These are phyloP conservation scores for Lacerta agilis DNA, from an alignment of 2,797 vertebrate genomes.

Conservation along the genomic window DNA sequence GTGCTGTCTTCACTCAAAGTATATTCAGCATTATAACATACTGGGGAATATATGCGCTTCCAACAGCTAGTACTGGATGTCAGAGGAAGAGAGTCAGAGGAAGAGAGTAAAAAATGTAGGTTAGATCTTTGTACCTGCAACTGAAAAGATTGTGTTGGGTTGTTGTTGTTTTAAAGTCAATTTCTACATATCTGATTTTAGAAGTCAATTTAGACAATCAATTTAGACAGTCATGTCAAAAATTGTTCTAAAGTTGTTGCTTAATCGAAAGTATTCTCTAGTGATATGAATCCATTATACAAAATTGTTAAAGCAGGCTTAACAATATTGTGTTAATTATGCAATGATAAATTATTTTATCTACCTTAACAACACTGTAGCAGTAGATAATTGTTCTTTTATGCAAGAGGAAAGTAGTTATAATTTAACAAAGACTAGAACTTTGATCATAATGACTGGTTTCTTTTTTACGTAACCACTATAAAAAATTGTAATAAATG, in stretches of 20 bases:
- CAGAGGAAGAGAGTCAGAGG: too few relatives aligned
- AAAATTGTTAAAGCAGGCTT: conserved; percentile 77
- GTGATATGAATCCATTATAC: conserved; percentile 74
- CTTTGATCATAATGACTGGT: conserved; percentile 62
- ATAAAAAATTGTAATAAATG: conserved; percentile 37
- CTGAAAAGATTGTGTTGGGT: not conserved
- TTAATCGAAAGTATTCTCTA: conserved; percentile 74
- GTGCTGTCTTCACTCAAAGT: not conserved
- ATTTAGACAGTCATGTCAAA: conserved; percentile 66
- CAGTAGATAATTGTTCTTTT: conserved; percentile 73
- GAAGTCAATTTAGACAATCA: conserved; percentile 44
- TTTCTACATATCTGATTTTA: conserved; percentile 35
- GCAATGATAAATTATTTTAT: conserved; percentile 80
- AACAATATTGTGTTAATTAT: conserved; percentile 77
- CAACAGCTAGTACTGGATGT: not conserved
- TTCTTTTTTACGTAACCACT: conserved; percentile 68
- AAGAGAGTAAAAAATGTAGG: not conserved
- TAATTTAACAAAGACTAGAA: conserved; percentile 59
- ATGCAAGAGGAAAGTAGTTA: conserved; percentile 61
- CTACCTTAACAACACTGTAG: conserved; percentile 74
- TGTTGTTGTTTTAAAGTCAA: not conserved
- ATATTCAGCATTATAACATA: not conserved
- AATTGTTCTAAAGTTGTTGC: conserved; percentile 66
- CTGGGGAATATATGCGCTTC: not conserved
- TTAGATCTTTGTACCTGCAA: not conserved